A percentile compares a stretch with the other conserved stretches of the same genome.
phyloP scores from a whole-genome alignment of 2,888 invertebrate genomes.

The Ditula angustiorana region DNA sequence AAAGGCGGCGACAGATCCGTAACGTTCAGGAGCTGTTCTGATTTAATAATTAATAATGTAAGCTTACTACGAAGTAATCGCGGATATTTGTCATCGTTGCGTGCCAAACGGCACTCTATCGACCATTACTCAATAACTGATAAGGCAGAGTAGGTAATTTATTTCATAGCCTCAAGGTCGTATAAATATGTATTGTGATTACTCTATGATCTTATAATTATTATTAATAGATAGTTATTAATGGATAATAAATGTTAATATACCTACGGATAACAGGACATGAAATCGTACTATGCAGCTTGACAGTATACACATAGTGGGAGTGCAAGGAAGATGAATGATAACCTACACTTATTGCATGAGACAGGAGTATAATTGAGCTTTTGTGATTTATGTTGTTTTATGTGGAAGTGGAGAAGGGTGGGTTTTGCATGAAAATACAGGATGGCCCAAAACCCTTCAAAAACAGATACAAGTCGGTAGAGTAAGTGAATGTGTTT shows the following conservation, averaged over 20 bases:
- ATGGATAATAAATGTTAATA: slow-evolving; percentile 37
- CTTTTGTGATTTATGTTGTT: too few relatives aligned
- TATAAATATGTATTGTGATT: slow-evolving; percentile 26
- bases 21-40: slow-evolving; percentile 68
- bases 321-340: too few relatives aligned
- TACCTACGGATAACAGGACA: slow-evolving; percentile 21
- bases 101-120: slow-evolving; percentile 53
- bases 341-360: too few relatives aligned
- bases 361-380: too few relatives aligned
- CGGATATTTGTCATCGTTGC: slow-evolving; percentile 66
- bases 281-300: background rate
- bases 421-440: too few relatives aligned
- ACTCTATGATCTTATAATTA: slow-evolving; percentile 39
- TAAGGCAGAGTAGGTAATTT: slow-evolving; percentile 41
- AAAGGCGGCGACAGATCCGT: slow-evolving; percentile 67
- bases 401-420: too few relatives aligned
- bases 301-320: background rate
- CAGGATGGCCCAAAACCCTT: too few relatives aligned
- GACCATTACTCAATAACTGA: slow-evolving; percentile 55
- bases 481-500: too few relatives aligned
- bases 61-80: slow-evolving; percentile 70
- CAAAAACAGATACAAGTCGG: too few relatives aligned
- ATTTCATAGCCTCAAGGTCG: slow-evolving; percentile 37
- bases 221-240: slow-evolving; percentile 29
- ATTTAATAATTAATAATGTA: slow-evolving; percentile 77